These are phyloP conservation scores for Aphidius ervi DNA, from an alignment of 1,140 invertebrate species.

Conservation along the genomic window DNA sequence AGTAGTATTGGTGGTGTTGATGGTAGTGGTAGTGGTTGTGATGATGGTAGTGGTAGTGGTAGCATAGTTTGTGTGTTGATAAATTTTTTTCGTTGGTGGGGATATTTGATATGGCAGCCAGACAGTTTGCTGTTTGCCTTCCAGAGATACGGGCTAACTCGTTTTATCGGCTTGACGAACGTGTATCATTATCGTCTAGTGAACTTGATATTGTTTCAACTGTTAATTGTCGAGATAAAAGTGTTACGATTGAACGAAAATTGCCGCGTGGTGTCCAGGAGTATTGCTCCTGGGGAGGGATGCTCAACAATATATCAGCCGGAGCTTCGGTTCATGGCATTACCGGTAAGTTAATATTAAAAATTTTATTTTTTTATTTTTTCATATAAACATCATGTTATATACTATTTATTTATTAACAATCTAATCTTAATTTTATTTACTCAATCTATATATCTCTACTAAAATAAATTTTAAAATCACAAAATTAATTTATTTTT, in stretches of 20 bases:
- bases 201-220: slow-evolving; percentile 14
- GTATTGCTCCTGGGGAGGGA: slow-evolving; percentile 48
- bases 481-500: no score
- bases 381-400: not conserved
- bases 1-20: not conserved
- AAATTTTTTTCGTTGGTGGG: slow-evolving; percentile 29
- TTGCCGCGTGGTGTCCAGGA: slow-evolving; percentile 35
- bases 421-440: not conserved
- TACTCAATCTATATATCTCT: not conserved
- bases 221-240: slow-evolving; percentile 19
- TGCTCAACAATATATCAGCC: slow-evolving; percentile 53
- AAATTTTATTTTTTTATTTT: not conserved
- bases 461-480: no score
- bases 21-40: not conserved
- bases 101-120: slow-evolving; percentile 47
- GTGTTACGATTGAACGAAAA: slow-evolving; percentile 29
- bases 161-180: slow-evolving; percentile 14
- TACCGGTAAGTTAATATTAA: slow-evolving; percentile 41
- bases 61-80: no score
- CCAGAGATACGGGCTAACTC: slow-evolving; percentile 44
- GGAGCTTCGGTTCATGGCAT: slow-evolving; percentile 51
- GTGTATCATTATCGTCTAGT: slow-evolving; percentile 17
- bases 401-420: slow-evolving; percentile 9
- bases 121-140: slow-evolving; percentile 52
- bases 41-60: no score